Base-by-base conservation (phyloP, 2,888 invertebrate genomes). In the Hesperia comma region DNA sequence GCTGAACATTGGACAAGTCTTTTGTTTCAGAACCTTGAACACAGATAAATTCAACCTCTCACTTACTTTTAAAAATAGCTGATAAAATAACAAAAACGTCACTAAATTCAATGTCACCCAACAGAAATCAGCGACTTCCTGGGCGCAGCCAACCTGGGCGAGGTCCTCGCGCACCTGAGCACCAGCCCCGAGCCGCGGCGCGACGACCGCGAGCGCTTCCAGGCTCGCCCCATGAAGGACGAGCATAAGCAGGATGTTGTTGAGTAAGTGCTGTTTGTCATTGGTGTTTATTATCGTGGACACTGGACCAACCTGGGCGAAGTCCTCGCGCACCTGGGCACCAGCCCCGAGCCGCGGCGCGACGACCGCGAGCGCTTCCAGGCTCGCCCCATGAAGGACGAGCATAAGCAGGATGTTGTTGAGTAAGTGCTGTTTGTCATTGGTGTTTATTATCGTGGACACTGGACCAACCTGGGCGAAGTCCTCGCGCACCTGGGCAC, bases 81-180 rank as follows among this genome's bases (percentile, higher is more conserved):
- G n/a, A n/a, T n/a, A n/a, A n/a, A n/a, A n/a, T n/a, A n/a, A n/a
- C n/a, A n/a, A 26, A 61, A 1, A 53, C 26, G 1, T 33, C 5
- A n/a, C 3, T 7, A 7, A 33, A 33, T 33, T 4, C 7, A 53
- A 37, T 55, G 21, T 26, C 49, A 40, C 51, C 54, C 17, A 5
- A 17, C 78, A 95, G 95, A 94, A 73, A 96, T 97, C 72, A 95
- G 95, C 2, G 97, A 97, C 76, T 97, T 98, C 79, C 94, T 97
- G 41, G 93, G 94, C 0, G 95, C 97, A 0, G 92, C 94, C 33
- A 95, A 94, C 78, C 87, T 97, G 61, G 95, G 95, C 1, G 95
- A 96, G 75, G 93, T 97, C 0, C 82, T 97, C 7, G 86, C 94
- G 0, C 93, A 94, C 73, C 94, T 97, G 73, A 81, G 78, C 46